Evolutionary conservation across 2,797 vertebrate species (phyloP), one percentile per base, ranked within the genome.

Genomic region (Lerista edwardsae): DNA sequence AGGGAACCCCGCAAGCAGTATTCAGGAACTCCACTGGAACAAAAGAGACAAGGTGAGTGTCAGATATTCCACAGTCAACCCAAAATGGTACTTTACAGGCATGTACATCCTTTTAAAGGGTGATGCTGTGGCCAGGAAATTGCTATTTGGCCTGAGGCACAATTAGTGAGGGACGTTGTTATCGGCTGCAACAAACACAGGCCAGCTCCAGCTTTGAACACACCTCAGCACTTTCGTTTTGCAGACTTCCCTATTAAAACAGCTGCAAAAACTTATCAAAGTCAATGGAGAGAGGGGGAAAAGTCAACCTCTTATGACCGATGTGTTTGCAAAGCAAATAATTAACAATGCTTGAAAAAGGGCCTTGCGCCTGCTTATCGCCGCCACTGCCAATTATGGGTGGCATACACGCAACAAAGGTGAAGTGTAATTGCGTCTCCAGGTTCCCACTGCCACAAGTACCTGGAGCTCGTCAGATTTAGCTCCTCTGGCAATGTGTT

Each of bases 351-450:
- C 89, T 34, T 76, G 2, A 34, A 51, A 91, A 91, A 91, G 88
- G 85, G 64, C 68, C 83, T 80, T 93, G 92, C 90, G 94, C 34
- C 59, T 41, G 75, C 34, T 62, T 41, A 21, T 62, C 39, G 41
- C 23, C 23, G 39, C 39, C 75, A 77, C 75, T 29, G 57, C 34
- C 57, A 77, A 39, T 62, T 62, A 61, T 59, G 62, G 74, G 51
- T 57, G 19, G 73, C 19, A 21, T 25, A 34, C 74, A 55, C 6
- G 51, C 51, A 77, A 77, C 75, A 64, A 62, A 29, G 25, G 6
- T 44, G 12, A 62, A 64, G 36, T 62, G 75, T 62, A 77, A 77
- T 62, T 41, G 75, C 36, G 27, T 77, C 57, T 41, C 57, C 14
- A 0, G 1, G 3, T 77, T 62, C 36, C 15, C 27, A 36, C 25